These are phyloP conservation scores for Heliocidaris tuberculata DNA, from an alignment of 35 echinoderm and acorn worm genomes.

Conservation along the genomic window DNA sequence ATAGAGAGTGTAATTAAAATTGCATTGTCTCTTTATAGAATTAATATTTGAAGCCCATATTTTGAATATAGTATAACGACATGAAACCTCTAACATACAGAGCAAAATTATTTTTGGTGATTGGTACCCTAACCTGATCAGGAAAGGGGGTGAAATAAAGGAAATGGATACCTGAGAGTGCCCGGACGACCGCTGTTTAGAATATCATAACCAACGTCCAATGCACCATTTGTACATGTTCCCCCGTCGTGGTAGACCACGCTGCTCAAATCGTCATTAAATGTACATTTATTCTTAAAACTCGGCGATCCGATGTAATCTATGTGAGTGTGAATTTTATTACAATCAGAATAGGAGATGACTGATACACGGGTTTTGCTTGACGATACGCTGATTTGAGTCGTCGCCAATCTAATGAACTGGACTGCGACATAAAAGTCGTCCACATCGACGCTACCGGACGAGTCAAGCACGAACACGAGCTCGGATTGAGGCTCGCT, in stretches of 20 bases:
- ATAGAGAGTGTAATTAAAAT: too few species aligned
- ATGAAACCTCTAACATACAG: too few species aligned
- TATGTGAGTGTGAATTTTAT: conserved; percentile 36
- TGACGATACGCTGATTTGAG: conserved; percentile 50
- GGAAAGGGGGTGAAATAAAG: too few species aligned
- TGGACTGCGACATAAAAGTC: conserved; percentile 38
- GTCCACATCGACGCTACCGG: conserved; percentile 49
- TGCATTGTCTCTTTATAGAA: too few species aligned
- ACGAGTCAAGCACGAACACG: conserved; percentile 64
- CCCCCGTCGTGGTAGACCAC: conserved; percentile 50
- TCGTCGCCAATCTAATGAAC: conserved; percentile 47
- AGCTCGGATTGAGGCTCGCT: conserved; percentile 24
- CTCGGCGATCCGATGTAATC: conserved; percentile 60
- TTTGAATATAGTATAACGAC: too few species aligned
- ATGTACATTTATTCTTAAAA: conserved; percentile 68
- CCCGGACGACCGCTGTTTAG: background rate
- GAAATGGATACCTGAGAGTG: background rate
- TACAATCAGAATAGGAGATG: conserved; percentile 54
- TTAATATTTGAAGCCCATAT: too few species aligned
- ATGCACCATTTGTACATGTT: conserved; percentile 49
- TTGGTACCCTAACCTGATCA: too few species aligned
- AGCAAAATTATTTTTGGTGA: too few species aligned
- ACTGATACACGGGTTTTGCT: conserved; percentile 47
- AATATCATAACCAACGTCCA: background rate
- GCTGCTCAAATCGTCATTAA: background rate